Evolutionary conservation across 1,140 invertebrate genomes (phyloP), one percentile per base, ranked within the genome.

Genomic region (Drosophila subpulchrella): DNA sequence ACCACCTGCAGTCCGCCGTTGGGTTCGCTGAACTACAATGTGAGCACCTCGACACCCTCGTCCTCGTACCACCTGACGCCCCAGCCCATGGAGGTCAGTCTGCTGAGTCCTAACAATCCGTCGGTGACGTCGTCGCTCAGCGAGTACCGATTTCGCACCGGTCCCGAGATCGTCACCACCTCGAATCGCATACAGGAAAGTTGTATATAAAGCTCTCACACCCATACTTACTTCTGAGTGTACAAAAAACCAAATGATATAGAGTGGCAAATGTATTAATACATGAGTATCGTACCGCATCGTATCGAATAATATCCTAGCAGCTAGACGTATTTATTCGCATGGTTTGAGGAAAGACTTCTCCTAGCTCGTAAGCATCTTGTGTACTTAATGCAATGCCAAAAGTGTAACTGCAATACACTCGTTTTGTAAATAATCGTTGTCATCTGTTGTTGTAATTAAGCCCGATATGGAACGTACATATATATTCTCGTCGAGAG

Each of bases 141-240:
- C 11, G 94, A 94, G 73, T 94, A 95, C 80, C 93, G 94, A 57
- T 93, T 95, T 75, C 94, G 95, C 70, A 96, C 96, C 44, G 96
- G 95, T 67, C 96, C 96, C 42, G 96, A 96, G 93, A 95, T 97
- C 55, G 96, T 97, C 66, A 96, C 96, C 74, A 96, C 96, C 50
- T 96, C 96, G 47, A 96, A 96, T 93, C 94, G 96, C 79, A 96
- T 97, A 93, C 96, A 97, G 93, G 96, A 97, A 93, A 96, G 96
- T 94, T 97, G 96, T 95, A 97, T 97, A 95, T 97, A 96, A 95
- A 84, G 48, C 65, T 57, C 50, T 47, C 38, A 67, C 36, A 55
- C 62, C 41, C 57, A 82, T 81, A 82, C 59, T 78, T 80, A 78
- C 79, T 59, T 70, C 68, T 82, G 72, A 80, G 58, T 81, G 62